Evolutionary conservation across 92 coral and sea anemone genomes (phyloP), one percentile per base, ranked within the genome.

Genomic region (Blastomussa wellsi): DNA sequence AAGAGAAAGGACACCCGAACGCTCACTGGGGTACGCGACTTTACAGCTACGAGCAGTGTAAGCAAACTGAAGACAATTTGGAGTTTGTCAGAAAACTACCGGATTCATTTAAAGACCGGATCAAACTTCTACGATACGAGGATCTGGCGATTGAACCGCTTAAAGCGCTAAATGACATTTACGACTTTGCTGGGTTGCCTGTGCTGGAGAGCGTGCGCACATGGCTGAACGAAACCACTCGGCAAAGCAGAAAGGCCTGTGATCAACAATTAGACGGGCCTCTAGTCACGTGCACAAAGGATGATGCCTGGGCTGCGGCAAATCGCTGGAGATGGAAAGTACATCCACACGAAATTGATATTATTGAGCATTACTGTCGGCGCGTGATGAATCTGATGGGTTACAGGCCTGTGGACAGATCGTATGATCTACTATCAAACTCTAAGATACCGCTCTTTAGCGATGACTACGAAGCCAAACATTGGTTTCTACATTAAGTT

Each of bases 251-350:
- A 29, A 39, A 29, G 16, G 48, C n/a, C 32, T 77, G 81, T 24
- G 33, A 35, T 29, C 17, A 7, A 19, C 20, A 57, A 22, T 42
- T 75, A 31, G 81, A 78, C 14, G 84, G 84, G 7, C 52, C 36
- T 11, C 14, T 10, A n/a, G 82, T 72, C 26, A 81, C 72, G 2
- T 78, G 83, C 19, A 86, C 89, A 13, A 78, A 75, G 29, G 84
- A 86, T 81, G 59, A 86, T 26, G 87, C 89, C 13, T 33, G 78
- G 51, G 84, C 41, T 10, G 89, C 89, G 19, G 55, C 79, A 19
- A 86, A 86, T 67, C 89, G 89, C 26, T 86, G 89, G 89, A 39
- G 89, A 29, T 78, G 75, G 86, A 86, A 67, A 17, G 89, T 79
- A 22, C 64, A 79, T 47, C 62, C 69, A 6, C 16, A 78, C n/a